These are phyloP conservation scores for Chaetophractus vellerosus DNA, from an alignment of 2,797 vertebrate genomes.

Conservation along the genomic window DNA sequence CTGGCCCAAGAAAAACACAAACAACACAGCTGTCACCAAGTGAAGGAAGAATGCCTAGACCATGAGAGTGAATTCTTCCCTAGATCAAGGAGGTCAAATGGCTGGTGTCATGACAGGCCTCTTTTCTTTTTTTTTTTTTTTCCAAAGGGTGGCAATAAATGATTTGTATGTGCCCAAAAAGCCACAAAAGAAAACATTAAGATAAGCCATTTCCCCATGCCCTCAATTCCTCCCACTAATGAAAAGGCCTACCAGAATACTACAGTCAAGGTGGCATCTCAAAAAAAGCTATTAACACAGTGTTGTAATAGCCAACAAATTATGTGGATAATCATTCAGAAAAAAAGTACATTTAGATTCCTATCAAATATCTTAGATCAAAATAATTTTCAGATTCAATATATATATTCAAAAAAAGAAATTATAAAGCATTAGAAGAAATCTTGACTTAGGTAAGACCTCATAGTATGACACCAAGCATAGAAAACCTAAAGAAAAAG, in stretches of 20 bases:
- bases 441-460: slow-evolving; percentile 17
- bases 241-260: not conserved
- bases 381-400: slow-evolving; percentile 20
- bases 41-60: not conserved
- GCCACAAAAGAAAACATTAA: not conserved
- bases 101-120: not conserved
- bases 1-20: not conserved
- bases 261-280: not conserved
- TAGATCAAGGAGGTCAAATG: not conserved
- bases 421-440: slow-evolving; percentile 42
- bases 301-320: not conserved
- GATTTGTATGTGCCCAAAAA: not conserved
- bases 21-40: not conserved
- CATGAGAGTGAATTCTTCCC: not conserved
- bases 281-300: not conserved
- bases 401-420: slow-evolving; percentile 6
- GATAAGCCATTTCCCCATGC: not conserved
- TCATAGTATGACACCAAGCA: not conserved
- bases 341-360: not conserved
- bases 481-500: not conserved
- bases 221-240: not conserved
- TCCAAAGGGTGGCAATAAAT: not conserved
- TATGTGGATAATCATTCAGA: slow-evolving; percentile 14
- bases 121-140: not conserved
- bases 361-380: not conserved